Conservation (phyloP, 2,888 invertebrate species). For the Eupithecia abbreviata region DNA sequence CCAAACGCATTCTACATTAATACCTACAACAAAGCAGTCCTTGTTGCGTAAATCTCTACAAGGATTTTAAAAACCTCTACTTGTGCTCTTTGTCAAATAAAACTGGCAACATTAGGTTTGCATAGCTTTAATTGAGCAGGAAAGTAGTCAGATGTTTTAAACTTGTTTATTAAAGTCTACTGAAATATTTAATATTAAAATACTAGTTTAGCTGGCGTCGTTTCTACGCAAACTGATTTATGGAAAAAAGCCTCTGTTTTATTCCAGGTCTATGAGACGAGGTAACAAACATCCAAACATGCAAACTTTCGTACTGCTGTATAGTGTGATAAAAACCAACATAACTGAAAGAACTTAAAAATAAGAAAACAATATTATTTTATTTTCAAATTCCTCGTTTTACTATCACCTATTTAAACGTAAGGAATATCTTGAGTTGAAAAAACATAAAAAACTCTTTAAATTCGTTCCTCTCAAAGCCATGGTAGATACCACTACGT, state of each 20-base stretch:
- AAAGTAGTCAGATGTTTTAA: background rate
- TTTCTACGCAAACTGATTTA: no score
- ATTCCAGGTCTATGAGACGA: no score
- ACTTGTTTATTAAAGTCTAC: background rate
- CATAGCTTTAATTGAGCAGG: background rate
- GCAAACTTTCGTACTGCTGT: no score
- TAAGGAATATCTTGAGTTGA: background rate
- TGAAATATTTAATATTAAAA: background rate
- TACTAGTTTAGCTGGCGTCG: no score
- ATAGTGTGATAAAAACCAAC: background rate
- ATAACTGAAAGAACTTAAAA: background rate
- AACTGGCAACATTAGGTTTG: conserved; percentile 3
- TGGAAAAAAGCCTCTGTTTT: no score
- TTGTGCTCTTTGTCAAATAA: conserved; percentile 7
- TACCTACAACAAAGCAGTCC: conserved; percentile 36
- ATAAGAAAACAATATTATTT: background rate
- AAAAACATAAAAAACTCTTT: conserved; percentile 3
- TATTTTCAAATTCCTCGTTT: background rate
- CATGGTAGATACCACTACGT: conserved; percentile 6
- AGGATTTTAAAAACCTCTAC: conserved; percentile 18
- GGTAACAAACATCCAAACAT: no score
- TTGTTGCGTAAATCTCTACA: conserved; percentile 24
- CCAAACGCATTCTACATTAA: conserved; percentile 57
- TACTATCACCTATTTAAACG: background rate
- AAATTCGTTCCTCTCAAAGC: conserved; percentile 8